These are phyloP conservation scores for Proteles cristata DNA, from an alignment of 2,113 vertebrate species.

Conservation along the genomic window DNA sequence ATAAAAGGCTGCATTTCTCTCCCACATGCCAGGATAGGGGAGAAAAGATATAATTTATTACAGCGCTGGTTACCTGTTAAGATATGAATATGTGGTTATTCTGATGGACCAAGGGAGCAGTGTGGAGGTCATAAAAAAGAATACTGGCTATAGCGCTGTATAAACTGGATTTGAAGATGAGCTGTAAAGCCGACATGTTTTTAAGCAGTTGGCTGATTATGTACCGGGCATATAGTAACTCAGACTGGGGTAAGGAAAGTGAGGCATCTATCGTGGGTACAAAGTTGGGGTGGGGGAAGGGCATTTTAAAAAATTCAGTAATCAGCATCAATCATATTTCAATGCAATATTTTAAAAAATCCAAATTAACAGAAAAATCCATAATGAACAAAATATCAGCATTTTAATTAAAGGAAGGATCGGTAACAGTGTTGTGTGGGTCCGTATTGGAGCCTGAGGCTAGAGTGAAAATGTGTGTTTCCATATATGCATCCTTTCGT, in stretches of 20 bases:
- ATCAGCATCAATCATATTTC: not conserved
- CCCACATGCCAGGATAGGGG: not conserved
- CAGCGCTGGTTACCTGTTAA: not conserved
- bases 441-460: not conserved
- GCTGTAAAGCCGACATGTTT: not conserved
- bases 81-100: not conserved
- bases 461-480: not conserved
- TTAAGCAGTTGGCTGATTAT: not conserved
- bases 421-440: rapidly evolving
- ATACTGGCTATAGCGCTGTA: rapidly evolving
- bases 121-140: not conserved
- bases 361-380: not conserved
- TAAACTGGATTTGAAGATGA: not conserved
- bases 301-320: not conserved
- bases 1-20: conserved; percentile 40
- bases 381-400: not conserved
- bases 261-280: not conserved
- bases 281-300: not conserved
- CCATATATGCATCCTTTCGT: not conserved
- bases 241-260: not conserved
- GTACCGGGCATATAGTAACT: too few relatives aligned
- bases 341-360: not conserved
- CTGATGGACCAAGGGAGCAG: not conserved
- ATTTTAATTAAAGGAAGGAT: not conserved
- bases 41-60: not conserved